phyloP scores from a whole-genome alignment of 2,113 vertebrate species.

The Marcusenius ussheri region DNA sequence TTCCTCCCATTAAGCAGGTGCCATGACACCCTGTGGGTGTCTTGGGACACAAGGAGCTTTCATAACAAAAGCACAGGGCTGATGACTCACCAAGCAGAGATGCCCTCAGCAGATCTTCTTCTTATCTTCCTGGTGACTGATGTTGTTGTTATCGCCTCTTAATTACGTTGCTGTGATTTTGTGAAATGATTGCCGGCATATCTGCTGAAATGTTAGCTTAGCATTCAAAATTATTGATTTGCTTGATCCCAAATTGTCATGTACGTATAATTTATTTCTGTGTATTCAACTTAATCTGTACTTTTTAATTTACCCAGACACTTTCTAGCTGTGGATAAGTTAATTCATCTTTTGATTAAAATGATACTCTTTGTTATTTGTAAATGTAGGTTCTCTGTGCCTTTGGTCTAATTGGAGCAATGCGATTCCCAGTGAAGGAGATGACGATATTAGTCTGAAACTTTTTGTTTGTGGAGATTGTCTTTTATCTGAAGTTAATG shows the following conservation, averaged over 20 bases:
- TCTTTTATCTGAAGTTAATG: background rate
- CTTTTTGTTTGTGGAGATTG: background rate
- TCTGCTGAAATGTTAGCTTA: conserved; percentile 6
- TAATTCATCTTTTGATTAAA: background rate
- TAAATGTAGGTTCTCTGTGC: background rate
- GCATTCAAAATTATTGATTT: background rate
- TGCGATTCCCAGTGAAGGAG: background rate
- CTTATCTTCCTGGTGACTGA: background rate
- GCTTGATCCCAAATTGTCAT: background rate
- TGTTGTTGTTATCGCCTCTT: background rate
- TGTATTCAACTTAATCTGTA: background rate
- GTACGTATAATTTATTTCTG: background rate
- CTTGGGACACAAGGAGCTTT: background rate
- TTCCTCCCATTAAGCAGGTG: background rate
- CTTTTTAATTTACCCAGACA: background rate
- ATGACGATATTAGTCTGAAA: background rate
- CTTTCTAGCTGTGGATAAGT: background rate
- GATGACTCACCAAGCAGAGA: background rate
- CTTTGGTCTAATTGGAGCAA: background rate
- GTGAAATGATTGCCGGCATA: background rate
- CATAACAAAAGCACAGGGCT: background rate
- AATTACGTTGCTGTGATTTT: background rate
- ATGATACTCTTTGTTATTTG: background rate
- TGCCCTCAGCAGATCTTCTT: background rate
- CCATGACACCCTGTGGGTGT: background rate